Evolutionary conservation across 2,113 vertebrate genomes (phyloP).

Genomic region (Mustela nigripes): DNA sequence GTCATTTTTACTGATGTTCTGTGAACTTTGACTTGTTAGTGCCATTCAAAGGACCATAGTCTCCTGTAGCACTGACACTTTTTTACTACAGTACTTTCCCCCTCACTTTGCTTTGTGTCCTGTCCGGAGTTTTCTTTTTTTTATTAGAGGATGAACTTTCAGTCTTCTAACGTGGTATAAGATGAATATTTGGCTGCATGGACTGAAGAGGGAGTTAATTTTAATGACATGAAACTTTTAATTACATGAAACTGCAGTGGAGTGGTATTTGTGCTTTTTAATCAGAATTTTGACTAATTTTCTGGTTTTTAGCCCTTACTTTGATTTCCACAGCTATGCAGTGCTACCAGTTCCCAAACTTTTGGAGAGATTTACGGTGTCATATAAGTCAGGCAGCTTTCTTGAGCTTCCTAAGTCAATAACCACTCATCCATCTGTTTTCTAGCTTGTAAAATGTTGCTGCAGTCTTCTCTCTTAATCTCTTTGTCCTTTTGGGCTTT

Average conservation of each 20-base stretch:
- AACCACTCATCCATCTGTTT: neutral
- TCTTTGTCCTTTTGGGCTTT: constrained; percentile 1
- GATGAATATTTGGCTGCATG: neutral
- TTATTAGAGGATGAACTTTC: neutral
- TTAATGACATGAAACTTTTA: too few species aligned
- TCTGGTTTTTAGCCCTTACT: neutral
- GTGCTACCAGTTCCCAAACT: neutral
- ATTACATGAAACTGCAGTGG: neutral
- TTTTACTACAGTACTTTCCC: neutral
- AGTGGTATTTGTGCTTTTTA: neutral
- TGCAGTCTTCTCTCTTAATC: neutral
- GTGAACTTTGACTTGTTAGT: neutral
- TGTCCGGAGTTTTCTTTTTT: neutral
- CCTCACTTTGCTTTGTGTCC: neutral
- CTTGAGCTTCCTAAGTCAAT: neutral
- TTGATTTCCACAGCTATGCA: neutral
- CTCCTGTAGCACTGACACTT: neutral
- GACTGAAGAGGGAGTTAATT: neutral
- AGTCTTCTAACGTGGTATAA: neutral
- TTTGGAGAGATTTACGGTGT: neutral
- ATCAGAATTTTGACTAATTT: neutral
- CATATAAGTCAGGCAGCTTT: neutral
- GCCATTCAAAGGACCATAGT: neutral
- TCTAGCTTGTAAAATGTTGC: neutral
- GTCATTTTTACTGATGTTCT: neutral